Evolutionary conservation across 1,140 invertebrate genomes (phyloP), one percentile per base, ranked within the genome.

Genomic region (Anthonomus grandis): DNA sequence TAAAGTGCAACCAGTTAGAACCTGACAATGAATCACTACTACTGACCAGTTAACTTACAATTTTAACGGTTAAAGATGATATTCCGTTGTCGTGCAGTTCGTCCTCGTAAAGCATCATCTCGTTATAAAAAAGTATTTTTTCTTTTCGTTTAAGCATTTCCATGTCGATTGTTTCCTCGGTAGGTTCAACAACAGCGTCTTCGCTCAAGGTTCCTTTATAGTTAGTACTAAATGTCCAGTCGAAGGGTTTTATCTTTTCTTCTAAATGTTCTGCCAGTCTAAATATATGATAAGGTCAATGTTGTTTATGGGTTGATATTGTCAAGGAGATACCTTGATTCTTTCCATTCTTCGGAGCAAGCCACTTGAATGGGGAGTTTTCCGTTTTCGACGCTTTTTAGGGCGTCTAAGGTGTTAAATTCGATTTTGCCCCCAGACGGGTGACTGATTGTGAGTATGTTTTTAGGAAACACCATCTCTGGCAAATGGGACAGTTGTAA

Each of bases 1-100:
- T 57, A 83, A 79, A 66, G n/a, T n/a, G n/a, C n/a, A n/a, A n/a
- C n/a, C n/a, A n/a, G n/a, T n/a, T n/a, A n/a, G n/a, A n/a, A n/a
- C n/a, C n/a, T n/a, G n/a, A n/a, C n/a, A n/a, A n/a, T n/a, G n/a
- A n/a, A n/a, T n/a, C n/a, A n/a, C n/a, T n/a, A 18, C 5, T 38
- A 19, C 9, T 42, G 17, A 44, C 9, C 9, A 42, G 3, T 42
- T 6, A 42, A 55, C 86, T 87, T 81, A 96, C 93, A 78, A 98
- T 94, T 86, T 97, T 97, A 0, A 95, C 91, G 63, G 86, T 90
- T 62, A 86, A 82, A 42, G 87, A 84, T 0, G 95, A 92, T 48
- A 93, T 87, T 17, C 97, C 97, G 81, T 98, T 93, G 78, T 99
- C 97, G 71, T 97, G 95, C 41, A 99, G 76, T 76, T 99, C 97